Conservation (phyloP, 2,888 invertebrate genomes). For the Synanthedon tipuliformis region DNA sequence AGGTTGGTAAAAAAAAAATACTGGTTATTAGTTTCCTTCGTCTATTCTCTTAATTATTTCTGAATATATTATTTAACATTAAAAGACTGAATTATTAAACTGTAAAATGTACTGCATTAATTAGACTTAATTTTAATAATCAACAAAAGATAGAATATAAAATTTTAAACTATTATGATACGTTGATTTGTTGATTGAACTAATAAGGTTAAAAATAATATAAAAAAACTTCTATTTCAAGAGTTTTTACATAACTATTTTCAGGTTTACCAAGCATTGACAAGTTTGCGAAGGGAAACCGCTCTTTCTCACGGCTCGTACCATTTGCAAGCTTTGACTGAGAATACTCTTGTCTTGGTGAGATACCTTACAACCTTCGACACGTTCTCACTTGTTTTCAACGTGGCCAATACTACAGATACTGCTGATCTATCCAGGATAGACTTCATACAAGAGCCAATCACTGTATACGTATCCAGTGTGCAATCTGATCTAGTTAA, state of each 20-base stretch:
- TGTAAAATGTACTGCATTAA: too few relatives aligned
- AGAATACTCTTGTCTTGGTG: constrained; percentile 28
- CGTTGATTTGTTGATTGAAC: too few relatives aligned
- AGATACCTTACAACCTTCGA: constrained; percentile 31
- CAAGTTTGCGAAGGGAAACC: constrained; percentile 50
- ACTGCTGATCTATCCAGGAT: constrained; percentile 39
- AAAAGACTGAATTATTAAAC: too few relatives aligned
- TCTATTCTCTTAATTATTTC: too few relatives aligned
- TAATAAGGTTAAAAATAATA: too few relatives aligned
- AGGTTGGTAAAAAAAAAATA: constrained; percentile 24
- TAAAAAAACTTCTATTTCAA: background rate
- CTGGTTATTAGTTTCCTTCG: background rate
- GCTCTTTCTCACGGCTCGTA: constrained; percentile 46
- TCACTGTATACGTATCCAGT: constrained; percentile 35
- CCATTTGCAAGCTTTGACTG: constrained; percentile 31
- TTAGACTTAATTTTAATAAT: too few relatives aligned
- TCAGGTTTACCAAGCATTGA: constrained; percentile 67
- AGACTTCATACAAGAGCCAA: constrained; percentile 17
- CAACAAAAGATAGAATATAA: too few relatives aligned
- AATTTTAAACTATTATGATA: too few relatives aligned
- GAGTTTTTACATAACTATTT: background rate
- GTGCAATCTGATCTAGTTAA: constrained; percentile 27
- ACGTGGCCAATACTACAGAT: constrained; percentile 51
- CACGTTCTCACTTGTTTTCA: constrained; percentile 55
- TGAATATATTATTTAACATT: too few relatives aligned